Percentiles rank a stretch among this genome's conserved stretches.
Conservation (phyloP, 2,888 invertebrate species). For the Cristatella mucedo region DNA sequence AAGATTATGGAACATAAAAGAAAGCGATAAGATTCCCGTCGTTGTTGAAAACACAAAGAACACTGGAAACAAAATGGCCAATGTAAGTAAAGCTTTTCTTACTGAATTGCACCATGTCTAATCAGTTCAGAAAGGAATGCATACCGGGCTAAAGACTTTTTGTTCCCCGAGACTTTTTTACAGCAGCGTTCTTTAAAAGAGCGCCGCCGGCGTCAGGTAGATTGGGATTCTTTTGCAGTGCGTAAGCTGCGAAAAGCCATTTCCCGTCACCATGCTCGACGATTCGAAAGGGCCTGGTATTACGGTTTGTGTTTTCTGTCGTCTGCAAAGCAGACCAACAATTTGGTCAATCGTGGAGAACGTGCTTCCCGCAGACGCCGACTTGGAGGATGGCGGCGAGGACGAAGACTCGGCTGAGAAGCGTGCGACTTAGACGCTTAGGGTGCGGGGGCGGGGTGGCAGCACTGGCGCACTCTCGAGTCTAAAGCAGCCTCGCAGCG, state of each 20-base stretch:
- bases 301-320: slow-evolving; percentile 33
- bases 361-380: background rate
- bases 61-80: slow-evolving; percentile 27
- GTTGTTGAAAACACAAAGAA: slow-evolving; percentile 27
- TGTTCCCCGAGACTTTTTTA: too few relatives aligned
- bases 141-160: too few relatives aligned
- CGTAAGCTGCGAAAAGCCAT: slow-evolving; percentile 29
- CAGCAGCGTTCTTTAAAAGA: too few relatives aligned
- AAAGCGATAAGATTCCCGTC: slow-evolving; percentile 30
- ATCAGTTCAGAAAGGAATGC: too few relatives aligned
- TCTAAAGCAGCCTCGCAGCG: too few relatives aligned
- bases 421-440: too few relatives aligned
- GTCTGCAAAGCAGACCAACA: slow-evolving; percentile 16
- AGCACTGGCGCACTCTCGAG: too few relatives aligned
- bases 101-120: too few relatives aligned
- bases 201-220: too few relatives aligned
- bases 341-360: slow-evolving; percentile 9
- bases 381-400: slow-evolving; percentile 2
- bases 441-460: too few relatives aligned
- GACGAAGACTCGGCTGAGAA: too few relatives aligned
- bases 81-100: slow-evolving; percentile 16
- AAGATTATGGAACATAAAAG: slow-evolving; percentile 34
- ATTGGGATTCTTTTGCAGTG: slow-evolving; percentile 19
- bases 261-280: slow-evolving; percentile 27
- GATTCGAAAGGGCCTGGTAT: slow-evolving; percentile 18